phyloP scores from a whole-genome alignment of 92 coral and sea anemone genomes.

The Bergia puertoricense region DNA sequence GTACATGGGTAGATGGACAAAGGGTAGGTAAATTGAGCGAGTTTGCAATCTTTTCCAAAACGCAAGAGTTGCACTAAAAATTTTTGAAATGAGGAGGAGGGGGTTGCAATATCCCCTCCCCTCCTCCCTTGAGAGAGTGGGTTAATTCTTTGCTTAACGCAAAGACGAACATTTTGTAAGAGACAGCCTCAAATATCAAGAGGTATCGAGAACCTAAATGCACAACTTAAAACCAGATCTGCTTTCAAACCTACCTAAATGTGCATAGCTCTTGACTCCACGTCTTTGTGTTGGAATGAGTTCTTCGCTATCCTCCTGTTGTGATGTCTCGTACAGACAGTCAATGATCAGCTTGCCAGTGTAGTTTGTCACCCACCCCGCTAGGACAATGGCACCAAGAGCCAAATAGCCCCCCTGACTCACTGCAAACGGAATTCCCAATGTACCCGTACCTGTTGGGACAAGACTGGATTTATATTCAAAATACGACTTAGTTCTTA shows the following conservation, averaged over 20 bases:
- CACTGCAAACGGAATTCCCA: conserved; percentile 93
- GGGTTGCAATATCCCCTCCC: too few species aligned
- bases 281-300: conserved; percentile 63
- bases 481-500: too few species aligned
- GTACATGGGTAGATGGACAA: too few species aligned
- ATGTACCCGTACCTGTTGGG: conserved; percentile 90
- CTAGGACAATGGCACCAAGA: conserved; percentile 78
- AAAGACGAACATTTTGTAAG: too few species aligned
- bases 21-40: too few species aligned
- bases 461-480: not conserved
- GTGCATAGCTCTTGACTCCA: conserved; percentile 84
- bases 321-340: conserved; percentile 83
- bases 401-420: conserved; percentile 97
- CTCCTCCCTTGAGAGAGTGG: too few species aligned
- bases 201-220: too few species aligned
- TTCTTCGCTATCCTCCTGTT: conserved; percentile 46
- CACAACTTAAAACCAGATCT: not conserved
- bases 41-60: too few species aligned
- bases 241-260: conserved; percentile 66
- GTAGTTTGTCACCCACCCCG: conserved; percentile 89
- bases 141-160: too few species aligned
- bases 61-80: too few species aligned
- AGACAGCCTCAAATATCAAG: too few species aligned
- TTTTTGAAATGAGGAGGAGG: too few species aligned
- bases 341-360: conserved; percentile 94